These are phyloP conservation scores for Troilus luridus DNA, from an alignment of 2,888 invertebrate species.

Conservation along the genomic window DNA sequence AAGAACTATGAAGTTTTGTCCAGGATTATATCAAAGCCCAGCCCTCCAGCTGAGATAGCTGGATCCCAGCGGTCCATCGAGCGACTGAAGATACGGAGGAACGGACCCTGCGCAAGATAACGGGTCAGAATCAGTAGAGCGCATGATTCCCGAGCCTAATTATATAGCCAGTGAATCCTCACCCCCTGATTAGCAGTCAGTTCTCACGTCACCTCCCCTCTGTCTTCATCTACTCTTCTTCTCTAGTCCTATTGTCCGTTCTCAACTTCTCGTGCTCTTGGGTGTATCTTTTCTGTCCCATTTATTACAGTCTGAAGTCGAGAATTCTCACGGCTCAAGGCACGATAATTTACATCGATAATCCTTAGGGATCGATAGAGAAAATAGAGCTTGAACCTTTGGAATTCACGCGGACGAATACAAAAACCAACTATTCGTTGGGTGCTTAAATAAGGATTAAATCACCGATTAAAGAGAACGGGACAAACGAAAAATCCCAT, in stretches of 20 bases:
- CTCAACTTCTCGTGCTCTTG: not conserved
- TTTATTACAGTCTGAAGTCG: not conserved
- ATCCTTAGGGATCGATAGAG: too few species aligned
- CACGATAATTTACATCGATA: not conserved
- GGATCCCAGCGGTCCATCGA: not conserved
- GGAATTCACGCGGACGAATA: too few species aligned
- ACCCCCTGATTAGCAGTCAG: not conserved
- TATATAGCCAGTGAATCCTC: not conserved
- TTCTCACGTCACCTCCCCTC: not conserved
- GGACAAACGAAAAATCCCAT: too few species aligned
- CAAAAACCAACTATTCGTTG: too few species aligned
- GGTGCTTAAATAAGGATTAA: too few species aligned
- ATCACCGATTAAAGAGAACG: too few species aligned
- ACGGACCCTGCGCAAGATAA: not conserved
- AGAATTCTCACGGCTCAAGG: not conserved
- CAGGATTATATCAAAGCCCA: too few species aligned
- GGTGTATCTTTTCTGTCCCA: not conserved
- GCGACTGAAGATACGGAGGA: not conserved
- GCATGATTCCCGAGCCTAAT: slow-evolving; percentile 28
- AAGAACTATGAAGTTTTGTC: too few species aligned
- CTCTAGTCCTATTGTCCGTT: not conserved
- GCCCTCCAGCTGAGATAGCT: too few species aligned
- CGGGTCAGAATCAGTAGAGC: slow-evolving; percentile 10
- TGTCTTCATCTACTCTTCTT: slow-evolving; percentile 22
- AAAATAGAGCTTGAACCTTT: too few species aligned